Percentiles rank a stretch among this genome's conserved stretches.
Evolutionary conservation across 2,113 vertebrate genomes (phyloP).

Genomic region (Podarcis raffonei): DNA sequence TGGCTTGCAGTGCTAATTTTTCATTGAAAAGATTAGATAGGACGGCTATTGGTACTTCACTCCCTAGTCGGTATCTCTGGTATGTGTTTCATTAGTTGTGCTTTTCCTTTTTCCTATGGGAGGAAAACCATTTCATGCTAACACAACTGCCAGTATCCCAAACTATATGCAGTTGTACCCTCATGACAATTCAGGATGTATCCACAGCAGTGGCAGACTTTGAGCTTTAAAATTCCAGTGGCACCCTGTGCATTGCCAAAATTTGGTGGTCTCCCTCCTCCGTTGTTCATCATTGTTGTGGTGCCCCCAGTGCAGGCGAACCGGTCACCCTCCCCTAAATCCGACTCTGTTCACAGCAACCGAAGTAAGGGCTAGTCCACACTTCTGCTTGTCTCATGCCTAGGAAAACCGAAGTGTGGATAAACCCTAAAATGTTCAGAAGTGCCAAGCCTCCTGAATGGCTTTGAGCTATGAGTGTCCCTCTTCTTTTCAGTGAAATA

Average conservation of each 20-base stretch:
- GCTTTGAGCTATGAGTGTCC: not conserved
- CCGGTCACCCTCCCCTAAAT: too few relatives aligned
- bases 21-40: conserved; percentile 9
- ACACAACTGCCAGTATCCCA: not conserved
- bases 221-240: too few relatives aligned
- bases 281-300: too few relatives aligned
- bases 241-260: too few relatives aligned
- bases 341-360: too few relatives aligned
- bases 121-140: conserved; percentile 10
- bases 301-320: too few relatives aligned
- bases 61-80: not conserved
- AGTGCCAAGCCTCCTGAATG: not conserved
- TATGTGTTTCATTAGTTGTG: conserved; percentile 5
- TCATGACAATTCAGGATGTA: not conserved
- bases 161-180: not conserved
- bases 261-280: too few relatives aligned
- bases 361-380: too few relatives aligned
- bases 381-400: too few relatives aligned
- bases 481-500: not conserved
- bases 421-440: not conserved
- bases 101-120: not conserved
- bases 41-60: not conserved
- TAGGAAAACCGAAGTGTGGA: too few relatives aligned
- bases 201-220: not conserved
- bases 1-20: not conserved